phyloP scores from a whole-genome alignment of 2,113 vertebrate genomes.

The Melanotaenia duboulayi region DNA sequence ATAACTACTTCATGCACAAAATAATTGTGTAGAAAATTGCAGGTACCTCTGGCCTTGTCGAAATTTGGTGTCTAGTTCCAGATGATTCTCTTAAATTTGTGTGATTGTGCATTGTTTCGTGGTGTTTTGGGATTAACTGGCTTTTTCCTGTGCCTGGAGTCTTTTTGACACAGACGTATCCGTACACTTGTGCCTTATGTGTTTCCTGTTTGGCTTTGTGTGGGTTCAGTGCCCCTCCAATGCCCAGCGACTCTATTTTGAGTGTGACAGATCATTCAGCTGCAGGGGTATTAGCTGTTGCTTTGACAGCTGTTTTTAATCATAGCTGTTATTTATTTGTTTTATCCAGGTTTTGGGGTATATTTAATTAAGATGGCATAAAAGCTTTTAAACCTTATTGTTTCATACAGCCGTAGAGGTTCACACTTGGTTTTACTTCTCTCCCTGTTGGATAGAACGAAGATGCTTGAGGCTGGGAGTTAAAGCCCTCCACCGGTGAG shows the following conservation, averaged over 20 bases:
- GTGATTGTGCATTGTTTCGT: constrained; percentile 2
- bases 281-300: too few species aligned
- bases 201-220: constrained; percentile 56
- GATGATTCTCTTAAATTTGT: not conserved
- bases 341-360: not conserved
- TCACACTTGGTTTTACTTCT: constrained; percentile 3
- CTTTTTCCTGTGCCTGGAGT: constrained; percentile 12
- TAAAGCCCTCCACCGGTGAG: constrained; percentile 58
- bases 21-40: not conserved
- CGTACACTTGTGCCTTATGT: not conserved
- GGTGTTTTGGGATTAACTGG: constrained; percentile 1
- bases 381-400: not conserved
- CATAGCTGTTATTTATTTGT: too few species aligned
- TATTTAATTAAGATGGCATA: not conserved
- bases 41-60: not conserved
- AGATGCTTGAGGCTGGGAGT: constrained; percentile 72
- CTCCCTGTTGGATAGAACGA: constrained; percentile 61
- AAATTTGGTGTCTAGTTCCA: not conserved
- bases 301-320: too few species aligned
- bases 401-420: not conserved
- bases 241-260: constrained; percentile 7
- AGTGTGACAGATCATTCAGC: too few species aligned
- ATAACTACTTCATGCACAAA: constrained; percentile 12
- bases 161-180: not conserved
- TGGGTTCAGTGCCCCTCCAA: constrained; percentile 37